phyloP scores from a whole-genome alignment of 2,888 invertebrate genomes.

The Andrena trimmerana region DNA sequence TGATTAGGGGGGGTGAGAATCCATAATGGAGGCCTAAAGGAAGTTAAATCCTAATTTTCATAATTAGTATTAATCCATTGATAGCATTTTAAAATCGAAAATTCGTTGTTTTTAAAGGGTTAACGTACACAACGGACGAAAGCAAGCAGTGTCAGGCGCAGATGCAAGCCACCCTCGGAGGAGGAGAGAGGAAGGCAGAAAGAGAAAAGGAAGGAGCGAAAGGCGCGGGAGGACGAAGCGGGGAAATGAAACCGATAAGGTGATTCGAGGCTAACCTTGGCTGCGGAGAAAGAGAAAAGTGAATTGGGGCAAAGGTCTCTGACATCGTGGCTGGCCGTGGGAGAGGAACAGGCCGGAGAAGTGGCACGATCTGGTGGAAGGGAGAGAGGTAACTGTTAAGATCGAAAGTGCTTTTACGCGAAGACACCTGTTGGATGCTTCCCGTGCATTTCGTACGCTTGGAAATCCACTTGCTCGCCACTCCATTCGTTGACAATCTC shows the following conservation, averaged over 20 bases:
- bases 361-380: conserved; percentile 28
- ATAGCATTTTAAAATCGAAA: too few species aligned
- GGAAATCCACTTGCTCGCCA: not conserved
- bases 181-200: not conserved
- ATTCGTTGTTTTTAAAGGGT: too few species aligned
- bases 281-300: conserved; percentile 60
- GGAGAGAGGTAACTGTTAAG: conserved; percentile 50
- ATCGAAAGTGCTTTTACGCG: conserved; percentile 60
- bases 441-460: not conserved
- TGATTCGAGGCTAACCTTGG: conserved; percentile 55
- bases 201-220: conserved; percentile 27
- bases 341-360: conserved; percentile 47
- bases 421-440: conserved; percentile 58
- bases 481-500: not conserved
- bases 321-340: conserved; percentile 54
- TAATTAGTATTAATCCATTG: too few species aligned
- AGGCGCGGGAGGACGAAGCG: conserved; percentile 30
- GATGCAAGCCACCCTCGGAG: not conserved
- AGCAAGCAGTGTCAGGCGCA: not conserved
- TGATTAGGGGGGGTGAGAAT: too few species aligned
- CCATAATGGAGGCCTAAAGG: too few species aligned
- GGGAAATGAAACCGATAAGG: conserved; percentile 53
- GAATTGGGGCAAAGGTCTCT: conserved; percentile 66
- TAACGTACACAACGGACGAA: not conserved
- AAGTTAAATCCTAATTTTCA: too few species aligned